Evolutionary conservation across 1,140 invertebrate genomes (phyloP), one percentile per base, ranked within the genome.

Genomic region (Ylistrum balloti): DNA sequence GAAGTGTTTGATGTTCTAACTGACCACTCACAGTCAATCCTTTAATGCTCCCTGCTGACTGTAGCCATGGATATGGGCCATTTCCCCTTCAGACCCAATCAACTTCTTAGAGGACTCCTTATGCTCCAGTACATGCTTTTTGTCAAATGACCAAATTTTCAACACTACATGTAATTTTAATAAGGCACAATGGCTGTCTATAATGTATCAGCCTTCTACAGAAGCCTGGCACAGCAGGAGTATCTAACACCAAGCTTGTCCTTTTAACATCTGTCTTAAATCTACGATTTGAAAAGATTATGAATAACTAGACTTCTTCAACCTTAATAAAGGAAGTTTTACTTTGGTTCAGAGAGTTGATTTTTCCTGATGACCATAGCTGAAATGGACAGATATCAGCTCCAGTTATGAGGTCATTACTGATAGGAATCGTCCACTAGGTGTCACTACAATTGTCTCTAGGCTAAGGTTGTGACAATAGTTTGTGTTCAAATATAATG

Each of bases 111-210:
- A 74, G 56, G 5, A 74, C 56, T 74, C 56, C 56, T 74, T 74
- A 74, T 28, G 56, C 22, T 74, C 28, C 56, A 74, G 56, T 74
- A 74, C 56, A 74, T 74, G 56, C 56, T 28, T 74, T 74, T 74
- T 74, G 22, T n/a, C 56, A 22, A 74, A 74, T 74, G 56, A 74
- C 56, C 56, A 74, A 74, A 74, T 74, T 74, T 74, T 74, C 56
- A 74, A 74, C 56, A 74, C 56, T 74, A 74, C 56, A 74, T 74
- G 56, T 74, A 74, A 74, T 74, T 74, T 74, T 74, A 22, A 74
- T 74, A 74, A 0, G 17, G 5, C 56, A 74, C 56, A 74, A 74
- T 74, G 56, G 56, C 56, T 5, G 5, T 74, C 56, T 28, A 74
- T 74, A 28, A 74, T 74, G 56, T 74, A 74, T 45, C 41, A 45